Base-by-base conservation (phyloP, 2,888 invertebrate genomes). In the Lochmaea capreae region DNA sequence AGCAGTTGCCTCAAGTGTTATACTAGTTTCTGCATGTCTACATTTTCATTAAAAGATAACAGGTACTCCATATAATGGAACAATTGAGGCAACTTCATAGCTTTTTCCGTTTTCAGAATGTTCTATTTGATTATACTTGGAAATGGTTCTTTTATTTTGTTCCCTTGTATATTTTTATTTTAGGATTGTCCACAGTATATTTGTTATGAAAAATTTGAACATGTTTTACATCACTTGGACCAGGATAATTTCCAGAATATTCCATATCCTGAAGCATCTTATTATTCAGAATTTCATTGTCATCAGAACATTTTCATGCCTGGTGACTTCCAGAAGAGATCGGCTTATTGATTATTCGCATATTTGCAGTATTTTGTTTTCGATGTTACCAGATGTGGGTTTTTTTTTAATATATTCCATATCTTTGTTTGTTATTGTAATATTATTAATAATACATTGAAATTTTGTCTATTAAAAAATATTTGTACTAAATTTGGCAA, bases 1-100 rank as follows among this genome's bases (percentile, higher is more conserved):
- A 54, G 16, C 68, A 73, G 79, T 80, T 80, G 80, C 77, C 77
- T 80, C 80, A 80, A 79, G 79, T 80, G 80, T 80, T 78, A 18
- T 16, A 71, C 3, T 49, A 59, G 65, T 59, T 58, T 72, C 72
- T 69, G 58, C 46, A 67, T 54, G 67, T 76, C 62, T 8, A 57
- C 18, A 14, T 49, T 61, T 70, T 49, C 57, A 22, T 9, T 22
- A 63, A 57, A 54, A 65, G 33, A 18, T 43, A 43, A 42, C 26
- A 71, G 46, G 46, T 46, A 33, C 18, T 63, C 62, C 39, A 16
- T 12, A 54, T 65, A 43, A 11, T 71, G 49, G 49, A 79, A 79
- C 79, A 78, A 79, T 78, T 79, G 80, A 80, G 76, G 80, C 80
- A 80, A 77, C 78, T 78, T 42, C 65, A 66, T 67, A 77, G 18